These are phyloP conservation scores for Drosophila bifasciata DNA, from an alignment of 1,140 invertebrate genomes.

Conservation along the genomic window DNA sequence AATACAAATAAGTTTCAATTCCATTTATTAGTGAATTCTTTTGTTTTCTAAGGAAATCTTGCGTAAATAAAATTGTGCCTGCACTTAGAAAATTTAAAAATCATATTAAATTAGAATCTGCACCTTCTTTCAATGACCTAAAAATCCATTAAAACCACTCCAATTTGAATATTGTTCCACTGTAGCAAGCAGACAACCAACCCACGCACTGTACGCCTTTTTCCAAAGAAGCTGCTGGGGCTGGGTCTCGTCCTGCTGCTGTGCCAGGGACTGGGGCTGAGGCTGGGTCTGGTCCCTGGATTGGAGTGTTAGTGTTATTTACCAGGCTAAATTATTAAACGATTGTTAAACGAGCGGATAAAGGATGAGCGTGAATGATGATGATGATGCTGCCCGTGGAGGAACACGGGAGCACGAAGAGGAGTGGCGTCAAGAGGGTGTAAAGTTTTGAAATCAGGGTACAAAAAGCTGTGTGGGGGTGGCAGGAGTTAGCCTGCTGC, in stretches of 20 bases:
- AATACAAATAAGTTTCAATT: too few species aligned
- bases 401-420: constrained; percentile 22
- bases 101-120: too few species aligned
- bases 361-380: constrained; percentile 82
- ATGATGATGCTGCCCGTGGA: constrained; percentile 52
- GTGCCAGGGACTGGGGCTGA: constrained; percentile 6
- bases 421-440: constrained; percentile 12
- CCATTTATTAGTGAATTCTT: too few species aligned
- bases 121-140: too few species aligned
- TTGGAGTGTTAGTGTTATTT: constrained; percentile 75
- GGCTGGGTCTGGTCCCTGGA: constrained; percentile 10
- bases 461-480: constrained; percentile 8
- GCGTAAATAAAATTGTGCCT: too few species aligned
- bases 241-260: neutral
- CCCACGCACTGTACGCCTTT: constrained; percentile 21
- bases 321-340: constrained; percentile 83
- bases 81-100: too few species aligned
- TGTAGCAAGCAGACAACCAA: constrained; percentile 40
- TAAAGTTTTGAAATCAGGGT: constrained; percentile 23
- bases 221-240: constrained; percentile 15
- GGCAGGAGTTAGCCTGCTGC: constrained; percentile 28
- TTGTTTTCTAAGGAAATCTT: too few species aligned
- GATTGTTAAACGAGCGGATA: constrained; percentile 83
- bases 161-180: constrained; percentile 24
- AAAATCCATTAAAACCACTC: neutral